Base-by-base conservation (phyloP, 2,113 vertebrate genomes). In the Diglossa brunneiventris region DNA sequence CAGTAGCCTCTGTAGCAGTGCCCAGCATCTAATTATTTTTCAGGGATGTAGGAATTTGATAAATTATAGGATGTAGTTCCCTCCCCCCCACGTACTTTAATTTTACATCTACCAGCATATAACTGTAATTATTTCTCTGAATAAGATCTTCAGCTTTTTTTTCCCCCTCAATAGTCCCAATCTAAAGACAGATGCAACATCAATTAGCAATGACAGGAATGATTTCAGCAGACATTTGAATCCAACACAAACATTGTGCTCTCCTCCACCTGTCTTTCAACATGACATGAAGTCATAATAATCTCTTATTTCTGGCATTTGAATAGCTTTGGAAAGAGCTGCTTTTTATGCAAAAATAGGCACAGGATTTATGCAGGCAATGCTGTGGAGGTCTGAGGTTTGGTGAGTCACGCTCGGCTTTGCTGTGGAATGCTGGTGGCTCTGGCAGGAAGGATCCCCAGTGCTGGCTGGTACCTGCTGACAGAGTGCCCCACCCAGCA, bases 121-220 rank as follows among this genome's bases (percentile, higher is more conserved):
- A 93, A 78, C 94, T 91, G 92, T 77, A 97, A 97, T 97, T 96
- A 97, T 97, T 95, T 91, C 95, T 79, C 94, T 95, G 94, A 97
- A 94, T 90, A 91, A 94, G 56, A 78, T 83, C 75, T 95, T 92
- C 88, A 68, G 90, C 62, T 50, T 78, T 92, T 92, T 58, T 84
- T 31, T 16, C 5, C 8, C 52, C 14, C 23, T 13, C 56, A 95
- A 78, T 63, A 96, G 94, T 94, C 73, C 72, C 81, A 87, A 88
- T 95, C 90, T 77, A 90, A 95, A 96, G 94, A 92, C 94, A 96
- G 94, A 95, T 96, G 91, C 89, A 94, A 91, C 83, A 90, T 94
- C 95, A 97, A 97, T 97, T 95, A 96, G 83, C 78, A 68, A 41
- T 96, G 96, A 95, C 96, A 95, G 94, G 90, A 90, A 90, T 61